Percentiles rank a stretch among this genome's conserved stretches.
Evolutionary conservation across 2,113 vertebrate species (phyloP).

Genomic region (Struthio camelus): DNA sequence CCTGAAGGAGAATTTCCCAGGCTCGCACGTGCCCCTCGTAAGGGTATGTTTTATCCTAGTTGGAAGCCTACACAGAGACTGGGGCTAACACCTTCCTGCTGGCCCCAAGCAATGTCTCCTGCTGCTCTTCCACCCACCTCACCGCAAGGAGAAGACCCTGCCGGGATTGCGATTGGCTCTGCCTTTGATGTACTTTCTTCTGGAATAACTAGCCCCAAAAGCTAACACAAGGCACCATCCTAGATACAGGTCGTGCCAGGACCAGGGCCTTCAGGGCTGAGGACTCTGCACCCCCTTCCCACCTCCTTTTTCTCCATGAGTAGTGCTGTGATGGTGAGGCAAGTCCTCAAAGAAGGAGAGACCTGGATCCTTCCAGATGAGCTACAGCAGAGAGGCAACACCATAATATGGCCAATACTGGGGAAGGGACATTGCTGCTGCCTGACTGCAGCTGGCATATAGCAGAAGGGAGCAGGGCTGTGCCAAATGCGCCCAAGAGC

Average conservation of each 20-base stretch:
- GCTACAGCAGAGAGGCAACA: background rate
- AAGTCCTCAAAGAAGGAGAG: background rate
- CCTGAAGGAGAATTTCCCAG: background rate
- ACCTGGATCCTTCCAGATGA: background rate
- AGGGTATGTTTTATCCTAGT: background rate
- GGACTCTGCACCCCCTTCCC: background rate
- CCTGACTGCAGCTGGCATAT: fast-evolving
- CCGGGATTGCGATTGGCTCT: background rate
- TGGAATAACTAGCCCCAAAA: background rate
- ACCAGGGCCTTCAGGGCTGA: background rate
- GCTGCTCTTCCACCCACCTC: background rate
- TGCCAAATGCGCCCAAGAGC: fast-evolving
- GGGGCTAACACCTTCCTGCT: fast-evolving
- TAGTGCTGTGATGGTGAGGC: background rate
- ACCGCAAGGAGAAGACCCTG: background rate
- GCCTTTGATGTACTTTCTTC: background rate
- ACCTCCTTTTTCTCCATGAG: background rate
- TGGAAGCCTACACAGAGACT: background rate
- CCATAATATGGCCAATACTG: background rate
- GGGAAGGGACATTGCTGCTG: background rate
- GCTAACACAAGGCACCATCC: fast-evolving
- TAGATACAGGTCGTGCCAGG: background rate
- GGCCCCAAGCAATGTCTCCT: background rate
- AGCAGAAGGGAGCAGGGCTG: background rate
- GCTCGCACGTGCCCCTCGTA: background rate